Conservation (phyloP, 2,888 invertebrate species). For the Diaphora mendica region DNA sequence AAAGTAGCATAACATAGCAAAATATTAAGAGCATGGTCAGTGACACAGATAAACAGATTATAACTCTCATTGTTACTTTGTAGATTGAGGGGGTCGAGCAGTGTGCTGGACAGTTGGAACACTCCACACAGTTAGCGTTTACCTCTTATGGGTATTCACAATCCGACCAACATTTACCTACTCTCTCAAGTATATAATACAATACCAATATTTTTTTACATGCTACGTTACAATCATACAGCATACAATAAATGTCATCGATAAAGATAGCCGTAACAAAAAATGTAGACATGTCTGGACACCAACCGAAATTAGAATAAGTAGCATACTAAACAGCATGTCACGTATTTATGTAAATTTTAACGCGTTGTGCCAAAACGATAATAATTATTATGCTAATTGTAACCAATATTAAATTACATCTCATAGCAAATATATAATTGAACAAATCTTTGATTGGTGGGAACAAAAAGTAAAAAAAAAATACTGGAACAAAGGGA, state of each 20-base stretch:
- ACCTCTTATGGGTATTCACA: not conserved
- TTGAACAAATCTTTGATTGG: not conserved
- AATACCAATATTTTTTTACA: conserved; percentile 27
- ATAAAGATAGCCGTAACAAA: conserved; percentile 14
- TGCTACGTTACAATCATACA: conserved; percentile 44
- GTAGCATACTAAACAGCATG: conserved; percentile 26
- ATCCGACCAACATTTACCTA: not conserved
- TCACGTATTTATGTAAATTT: conserved; percentile 45
- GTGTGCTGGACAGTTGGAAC: not conserved
- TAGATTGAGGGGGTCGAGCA: not conserved
- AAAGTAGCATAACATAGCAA: conserved; percentile 67
- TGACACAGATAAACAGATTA: conserved; percentile 65
- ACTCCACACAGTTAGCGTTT: not conserved
- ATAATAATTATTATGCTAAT: conserved; percentile 45
- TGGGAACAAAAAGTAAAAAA: not conserved
- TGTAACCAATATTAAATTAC: conserved; percentile 30
- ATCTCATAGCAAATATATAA: conserved; percentile 5
- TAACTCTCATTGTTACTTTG: conserved; percentile 3
- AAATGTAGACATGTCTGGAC: conserved; percentile 3
- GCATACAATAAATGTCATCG: conserved; percentile 29
- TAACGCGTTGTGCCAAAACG: conserved; percentile 31
- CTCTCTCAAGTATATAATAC: not conserved
- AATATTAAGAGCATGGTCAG: conserved; percentile 67
- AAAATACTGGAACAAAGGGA: not conserved
- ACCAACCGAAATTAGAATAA: conserved; percentile 25